Percentiles rank a stretch among this genome's conserved stretches.
These are phyloP conservation scores for Montipora efflorescens DNA, from an alignment of 64 coral and sea anemone genomes.

Conservation along the genomic window DNA sequence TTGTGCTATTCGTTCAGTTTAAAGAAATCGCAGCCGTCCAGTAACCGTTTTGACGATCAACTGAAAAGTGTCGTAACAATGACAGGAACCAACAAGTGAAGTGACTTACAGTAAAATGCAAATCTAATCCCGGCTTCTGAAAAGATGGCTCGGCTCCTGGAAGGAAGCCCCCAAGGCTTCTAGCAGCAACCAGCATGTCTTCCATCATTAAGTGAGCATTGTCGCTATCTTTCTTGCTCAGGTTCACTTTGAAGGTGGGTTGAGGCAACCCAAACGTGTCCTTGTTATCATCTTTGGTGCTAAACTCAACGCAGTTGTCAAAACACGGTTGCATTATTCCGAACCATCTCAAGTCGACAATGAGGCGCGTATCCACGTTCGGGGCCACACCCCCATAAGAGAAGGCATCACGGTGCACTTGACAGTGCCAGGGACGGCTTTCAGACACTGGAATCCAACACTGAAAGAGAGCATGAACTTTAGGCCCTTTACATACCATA, in stretches of 20 bases:
- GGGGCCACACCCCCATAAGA: conserved; percentile 14
- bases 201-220: conserved; percentile 22
- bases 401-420: conserved; percentile 46
- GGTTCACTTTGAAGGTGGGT: conserved; percentile 20
- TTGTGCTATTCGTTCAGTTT: no score
- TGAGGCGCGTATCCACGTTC: conserved; percentile 15
- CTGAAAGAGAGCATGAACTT: neutral
- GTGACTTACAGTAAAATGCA: conserved; percentile 33
- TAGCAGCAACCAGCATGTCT: conserved; percentile 13
- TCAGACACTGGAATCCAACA: conserved; percentile 50
- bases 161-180: neutral
- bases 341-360: conserved; percentile 58
- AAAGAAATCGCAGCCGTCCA: no score
- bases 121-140: conserved; percentile 26
- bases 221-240: neutral
- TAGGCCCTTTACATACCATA: neutral
- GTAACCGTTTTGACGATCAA: no score
- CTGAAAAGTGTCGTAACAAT: no score
- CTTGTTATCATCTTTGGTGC: neutral
- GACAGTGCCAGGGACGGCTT: conserved; percentile 46
- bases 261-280: conserved; percentile 45
- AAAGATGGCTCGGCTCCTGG: conserved; percentile 40
- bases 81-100: neutral
- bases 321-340: conserved; percentile 3
- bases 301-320: conserved; percentile 38